Evolutionary conservation across 2,797 vertebrate genomes (phyloP).

Genomic region (Phaenicophaeus curvirostris): DNA sequence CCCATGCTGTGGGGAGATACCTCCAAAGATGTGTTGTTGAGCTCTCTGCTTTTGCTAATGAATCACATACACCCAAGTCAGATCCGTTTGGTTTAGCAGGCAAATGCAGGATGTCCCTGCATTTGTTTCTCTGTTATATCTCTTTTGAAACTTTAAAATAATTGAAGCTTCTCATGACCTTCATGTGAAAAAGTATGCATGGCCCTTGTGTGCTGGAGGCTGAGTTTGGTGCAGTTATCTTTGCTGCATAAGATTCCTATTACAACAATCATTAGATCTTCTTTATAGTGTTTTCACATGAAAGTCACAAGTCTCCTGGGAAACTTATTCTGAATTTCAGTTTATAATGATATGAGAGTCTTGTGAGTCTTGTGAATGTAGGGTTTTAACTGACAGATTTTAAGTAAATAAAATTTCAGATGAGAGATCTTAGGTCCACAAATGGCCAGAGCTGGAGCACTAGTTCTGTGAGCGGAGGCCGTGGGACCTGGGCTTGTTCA

Average conservation of each 20-base stretch:
- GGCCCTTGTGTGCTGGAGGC: neutral
- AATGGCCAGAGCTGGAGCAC: neutral
- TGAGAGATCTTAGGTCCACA: neutral
- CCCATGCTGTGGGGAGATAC: neutral
- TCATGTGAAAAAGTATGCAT: constrained; percentile 1
- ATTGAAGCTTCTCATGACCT: constrained; percentile 34
- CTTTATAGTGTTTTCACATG: constrained; percentile 34
- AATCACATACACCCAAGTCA: neutral
- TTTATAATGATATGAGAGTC: constrained; percentile 1
- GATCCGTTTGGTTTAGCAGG: neutral
- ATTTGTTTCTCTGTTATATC: neutral
- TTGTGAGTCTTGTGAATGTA: constrained; percentile 33
- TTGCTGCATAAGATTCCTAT: neutral
- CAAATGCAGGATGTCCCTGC: neutral
- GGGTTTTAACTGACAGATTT: neutral
- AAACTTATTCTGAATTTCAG: neutral
- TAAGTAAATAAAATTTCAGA: neutral
- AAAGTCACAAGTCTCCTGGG: constrained; percentile 22
- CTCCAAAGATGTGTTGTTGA: neutral
- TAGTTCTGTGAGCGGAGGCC: neutral
- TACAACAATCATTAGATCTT: neutral
- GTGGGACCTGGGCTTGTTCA: neutral
- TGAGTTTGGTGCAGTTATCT: neutral
- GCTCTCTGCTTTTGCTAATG: neutral
- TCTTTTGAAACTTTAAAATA: neutral